Evolutionary conservation across 2,888 invertebrate species (phyloP).

Genomic region (Zeuzera pyrina): DNA sequence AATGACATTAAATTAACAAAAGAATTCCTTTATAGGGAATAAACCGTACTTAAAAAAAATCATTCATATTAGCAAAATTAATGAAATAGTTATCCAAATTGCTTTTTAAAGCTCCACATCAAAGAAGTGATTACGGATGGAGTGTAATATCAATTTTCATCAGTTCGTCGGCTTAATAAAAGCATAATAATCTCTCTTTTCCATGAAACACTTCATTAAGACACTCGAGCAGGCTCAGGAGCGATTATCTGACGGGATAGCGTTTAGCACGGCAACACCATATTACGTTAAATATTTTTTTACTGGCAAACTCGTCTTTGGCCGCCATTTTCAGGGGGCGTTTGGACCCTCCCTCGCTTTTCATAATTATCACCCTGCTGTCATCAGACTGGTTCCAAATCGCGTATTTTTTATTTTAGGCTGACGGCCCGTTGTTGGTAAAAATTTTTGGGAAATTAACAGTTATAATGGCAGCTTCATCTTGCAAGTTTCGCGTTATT

Average conservation of each 20-base stretch:
- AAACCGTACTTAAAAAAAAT: too few species aligned
- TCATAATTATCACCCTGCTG: conserved; percentile 51
- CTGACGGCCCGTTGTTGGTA: too few species aligned
- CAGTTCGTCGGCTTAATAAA: conserved; percentile 51
- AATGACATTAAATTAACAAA: too few species aligned
- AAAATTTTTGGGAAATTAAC: too few species aligned
- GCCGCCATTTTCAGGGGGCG: too few species aligned
- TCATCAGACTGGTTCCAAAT: conserved; percentile 37
- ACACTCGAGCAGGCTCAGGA: conserved; percentile 47
- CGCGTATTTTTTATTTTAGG: conserved; percentile 47
- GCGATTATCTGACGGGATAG: conserved; percentile 58
- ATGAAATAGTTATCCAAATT: too few species aligned
- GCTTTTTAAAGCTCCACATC: too few species aligned
- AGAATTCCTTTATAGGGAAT: too few species aligned
- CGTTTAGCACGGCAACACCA: conserved; percentile 46
- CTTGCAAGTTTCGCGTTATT: too few species aligned
- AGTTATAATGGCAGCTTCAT: too few species aligned
- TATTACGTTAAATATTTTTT: conserved; percentile 52
- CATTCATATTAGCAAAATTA: too few species aligned
- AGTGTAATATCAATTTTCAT: conserved; percentile 25
- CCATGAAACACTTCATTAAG: conserved; percentile 57
- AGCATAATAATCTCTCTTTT: conserved; percentile 48
- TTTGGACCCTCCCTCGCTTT: conserved; percentile 26
- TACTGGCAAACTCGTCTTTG: conserved; percentile 35
- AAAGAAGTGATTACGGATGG: too few species aligned